These are phyloP conservation scores for Apistogramma diplotaenia DNA, from an alignment of 2,113 vertebrate genomes.

Conservation along the genomic window DNA sequence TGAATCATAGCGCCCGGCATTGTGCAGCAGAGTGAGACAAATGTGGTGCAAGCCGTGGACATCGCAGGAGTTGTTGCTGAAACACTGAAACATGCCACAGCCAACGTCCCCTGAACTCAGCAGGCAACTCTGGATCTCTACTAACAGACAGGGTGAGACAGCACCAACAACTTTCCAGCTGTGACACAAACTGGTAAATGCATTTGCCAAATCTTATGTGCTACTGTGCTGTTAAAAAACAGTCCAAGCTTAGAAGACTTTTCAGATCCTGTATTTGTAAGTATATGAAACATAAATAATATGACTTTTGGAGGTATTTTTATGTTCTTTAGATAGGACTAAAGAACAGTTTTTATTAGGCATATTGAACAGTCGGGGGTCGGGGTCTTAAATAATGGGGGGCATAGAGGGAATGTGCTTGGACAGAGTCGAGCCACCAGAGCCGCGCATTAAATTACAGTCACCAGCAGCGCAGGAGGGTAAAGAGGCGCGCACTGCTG, in stretches of 20 bases:
- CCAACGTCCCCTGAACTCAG: slow-evolving; percentile 90
- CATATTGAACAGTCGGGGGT: no score
- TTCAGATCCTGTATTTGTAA: not conserved
- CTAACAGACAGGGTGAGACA: slow-evolving; percentile 59
- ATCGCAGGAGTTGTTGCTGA: slow-evolving; percentile 95
- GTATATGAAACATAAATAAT: not conserved
- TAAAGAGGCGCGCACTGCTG: not conserved
- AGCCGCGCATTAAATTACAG: slow-evolving; percentile 70
- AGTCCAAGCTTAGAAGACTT: not conserved
- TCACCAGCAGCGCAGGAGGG: not conserved
- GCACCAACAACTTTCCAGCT: not conserved
- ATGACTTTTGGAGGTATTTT: no score
- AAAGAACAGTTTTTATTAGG: no score
- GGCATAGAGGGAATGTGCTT: slow-evolving; percentile 46
- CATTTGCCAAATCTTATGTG: not conserved
- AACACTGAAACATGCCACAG: slow-evolving; percentile 93
- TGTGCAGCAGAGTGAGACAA: slow-evolving; percentile 94
- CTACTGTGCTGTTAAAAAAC: not conserved
- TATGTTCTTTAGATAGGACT: no score
- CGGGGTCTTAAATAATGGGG: not conserved
- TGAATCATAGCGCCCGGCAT: slow-evolving; percentile 92
- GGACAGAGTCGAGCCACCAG: slow-evolving; percentile 62
- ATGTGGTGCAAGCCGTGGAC: slow-evolving; percentile 92
- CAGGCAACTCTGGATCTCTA: slow-evolving; percentile 92
- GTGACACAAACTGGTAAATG: not conserved